Evolutionary conservation across 2,797 vertebrate species (phyloP).

Genomic region (Moxostoma hubbsi): DNA sequence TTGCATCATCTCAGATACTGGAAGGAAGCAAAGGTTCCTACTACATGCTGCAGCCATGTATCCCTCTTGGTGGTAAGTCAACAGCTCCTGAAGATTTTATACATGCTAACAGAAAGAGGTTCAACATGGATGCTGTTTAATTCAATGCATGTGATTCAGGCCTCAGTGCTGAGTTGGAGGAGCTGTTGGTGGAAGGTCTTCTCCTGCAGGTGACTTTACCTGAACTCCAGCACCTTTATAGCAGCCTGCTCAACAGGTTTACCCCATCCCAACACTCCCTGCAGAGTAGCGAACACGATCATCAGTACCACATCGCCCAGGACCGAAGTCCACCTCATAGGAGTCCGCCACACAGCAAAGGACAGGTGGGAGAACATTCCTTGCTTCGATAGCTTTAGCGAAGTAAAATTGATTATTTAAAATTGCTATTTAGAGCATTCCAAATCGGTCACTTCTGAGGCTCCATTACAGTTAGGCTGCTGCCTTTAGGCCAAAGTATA

Average conservation of each 20-base stretch:
- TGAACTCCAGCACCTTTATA: constrained; percentile 93
- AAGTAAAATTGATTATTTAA: no score
- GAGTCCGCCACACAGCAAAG: constrained; percentile 36
- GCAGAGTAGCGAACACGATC: constrained; percentile 72
- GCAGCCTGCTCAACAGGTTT: constrained; percentile 84
- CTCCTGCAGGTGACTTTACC: constrained; percentile 95
- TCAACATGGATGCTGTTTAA: neutral
- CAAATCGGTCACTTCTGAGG: no score
- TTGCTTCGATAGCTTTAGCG: neutral
- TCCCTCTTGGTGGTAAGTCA: constrained; percentile 85
- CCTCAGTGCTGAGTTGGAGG: constrained; percentile 85
- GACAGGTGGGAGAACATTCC: constrained; percentile 31
- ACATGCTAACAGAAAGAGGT: neutral
- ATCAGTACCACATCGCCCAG: constrained; percentile 57
- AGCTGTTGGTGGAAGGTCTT: constrained; percentile 95
- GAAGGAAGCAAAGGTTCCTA: constrained; percentile 77
- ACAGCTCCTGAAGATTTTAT: constrained; percentile 4
- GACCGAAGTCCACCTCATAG: constrained; percentile 53
- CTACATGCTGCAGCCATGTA: constrained; percentile 80
- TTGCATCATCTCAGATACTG: constrained; percentile 76
- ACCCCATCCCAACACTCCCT: constrained; percentile 72
- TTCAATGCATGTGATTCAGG: constrained; percentile 66
- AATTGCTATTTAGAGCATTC: no score
- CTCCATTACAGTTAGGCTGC: no score
- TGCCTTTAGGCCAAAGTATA: no score